Evolutionary conservation across 2,113 vertebrate species (phyloP).

Genomic region (Xyliphius kryptos): DNA sequence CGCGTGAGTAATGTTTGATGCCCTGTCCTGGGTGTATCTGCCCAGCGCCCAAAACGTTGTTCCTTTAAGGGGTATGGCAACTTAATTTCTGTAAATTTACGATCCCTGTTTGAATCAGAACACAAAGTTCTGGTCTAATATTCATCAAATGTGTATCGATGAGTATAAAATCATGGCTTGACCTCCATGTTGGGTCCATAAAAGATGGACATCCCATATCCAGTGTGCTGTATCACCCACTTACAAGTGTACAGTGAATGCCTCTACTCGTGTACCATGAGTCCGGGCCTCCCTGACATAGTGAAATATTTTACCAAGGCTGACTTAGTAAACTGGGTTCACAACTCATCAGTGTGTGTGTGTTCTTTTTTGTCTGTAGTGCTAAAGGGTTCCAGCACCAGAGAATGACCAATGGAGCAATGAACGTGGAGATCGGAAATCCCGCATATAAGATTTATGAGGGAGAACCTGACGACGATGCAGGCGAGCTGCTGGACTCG

Average conservation of each 20-base stretch:
- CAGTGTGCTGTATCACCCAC: background rate
- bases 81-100: too few relatives aligned
- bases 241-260: slow-evolving; percentile 33
- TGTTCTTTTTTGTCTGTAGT: slow-evolving; percentile 53
- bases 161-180: too few relatives aligned
- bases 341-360: slow-evolving; percentile 1
- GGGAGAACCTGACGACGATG: slow-evolving; percentile 87
- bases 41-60: too few relatives aligned
- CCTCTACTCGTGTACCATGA: slow-evolving; percentile 34
- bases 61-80: too few relatives aligned
- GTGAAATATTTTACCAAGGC: background rate
- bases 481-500: slow-evolving; percentile 86
- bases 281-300: slow-evolving; percentile 17
- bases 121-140: too few relatives aligned
- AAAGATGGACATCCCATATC: too few relatives aligned
- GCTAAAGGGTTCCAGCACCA: slow-evolving; percentile 98
- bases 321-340: background rate
- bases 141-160: too few relatives aligned
- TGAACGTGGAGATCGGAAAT: slow-evolving; percentile 97
- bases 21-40: too few relatives aligned
- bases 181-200: too few relatives aligned
- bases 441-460: slow-evolving; percentile 97
- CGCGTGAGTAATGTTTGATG: too few relatives aligned
- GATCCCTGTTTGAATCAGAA: too few relatives aligned
- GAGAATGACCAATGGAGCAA: slow-evolving; percentile 91